phyloP scores from a whole-genome alignment of 1,140 invertebrate genomes.

The Caerostris darwini region DNA sequence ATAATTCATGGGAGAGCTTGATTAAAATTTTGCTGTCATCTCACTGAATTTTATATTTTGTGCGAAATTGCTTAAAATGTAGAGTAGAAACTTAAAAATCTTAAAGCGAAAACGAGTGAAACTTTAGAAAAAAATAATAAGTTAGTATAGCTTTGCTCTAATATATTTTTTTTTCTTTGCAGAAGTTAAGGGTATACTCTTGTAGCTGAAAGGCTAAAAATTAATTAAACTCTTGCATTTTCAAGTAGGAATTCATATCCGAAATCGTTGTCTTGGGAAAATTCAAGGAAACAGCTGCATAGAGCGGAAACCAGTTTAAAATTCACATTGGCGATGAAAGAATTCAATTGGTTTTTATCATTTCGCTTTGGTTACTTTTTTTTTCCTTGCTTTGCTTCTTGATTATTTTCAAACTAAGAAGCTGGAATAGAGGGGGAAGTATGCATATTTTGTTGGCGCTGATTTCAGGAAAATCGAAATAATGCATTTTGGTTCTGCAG shows the following conservation, averaged over 20 bases:
- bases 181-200: background rate
- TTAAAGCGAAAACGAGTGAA: background rate
- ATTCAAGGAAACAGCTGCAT: conserved; percentile 26
- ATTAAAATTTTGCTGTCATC: conserved; percentile 43
- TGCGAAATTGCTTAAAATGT: conserved; percentile 22
- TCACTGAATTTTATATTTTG: conserved; percentile 17
- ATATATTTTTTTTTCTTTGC: background rate
- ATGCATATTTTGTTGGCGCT: conserved; percentile 11
- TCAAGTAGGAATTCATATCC: conserved; percentile 53
- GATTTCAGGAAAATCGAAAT: conserved; percentile 23
- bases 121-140: conserved; percentile 2
- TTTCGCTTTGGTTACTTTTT: background rate
- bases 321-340: conserved; percentile 31
- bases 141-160: conserved; percentile 1
- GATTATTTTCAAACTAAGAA: conserved; percentile 22
- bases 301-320: background rate
- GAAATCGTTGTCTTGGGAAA: conserved; percentile 43
- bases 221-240: conserved; percentile 69
- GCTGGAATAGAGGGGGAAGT: background rate
- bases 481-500: conserved; percentile 24
- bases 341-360: conserved; percentile 49
- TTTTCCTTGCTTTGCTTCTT: background rate
- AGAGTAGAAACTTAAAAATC: background rate
- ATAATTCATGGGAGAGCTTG: conserved; percentile 52
- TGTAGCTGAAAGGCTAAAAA: conserved; percentile 64